phyloP scores from a whole-genome alignment of 92 coral and sea anemone species.

The Scolanthus callimorphus region DNA sequence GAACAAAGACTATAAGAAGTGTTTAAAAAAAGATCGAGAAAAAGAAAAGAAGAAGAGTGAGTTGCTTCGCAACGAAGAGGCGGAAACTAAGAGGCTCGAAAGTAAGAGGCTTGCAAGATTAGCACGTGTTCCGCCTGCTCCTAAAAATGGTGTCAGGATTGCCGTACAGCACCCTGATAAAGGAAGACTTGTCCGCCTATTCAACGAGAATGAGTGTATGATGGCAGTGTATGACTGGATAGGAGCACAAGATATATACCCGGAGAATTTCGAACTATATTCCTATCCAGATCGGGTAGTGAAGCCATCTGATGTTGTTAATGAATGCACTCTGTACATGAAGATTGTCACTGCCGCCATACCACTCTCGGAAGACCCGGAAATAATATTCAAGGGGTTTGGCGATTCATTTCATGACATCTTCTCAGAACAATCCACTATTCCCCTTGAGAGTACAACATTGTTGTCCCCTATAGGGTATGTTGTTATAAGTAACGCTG shows the following conservation, averaged over 20 bases:
- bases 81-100: constrained; percentile 12
- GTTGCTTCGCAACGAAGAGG: constrained; percentile 18
- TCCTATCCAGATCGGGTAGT: constrained; percentile 9
- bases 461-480: too few relatives aligned
- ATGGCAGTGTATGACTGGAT: constrained; percentile 36
- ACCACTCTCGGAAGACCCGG: constrained; percentile 8
- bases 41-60: not conserved
- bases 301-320: constrained; percentile 23
- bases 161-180: constrained; percentile 25
- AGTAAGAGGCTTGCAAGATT: constrained; percentile 7
- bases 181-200: constrained; percentile 32
- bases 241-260: constrained; percentile 23
- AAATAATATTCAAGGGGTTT: constrained; percentile 29
- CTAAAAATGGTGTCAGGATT: constrained; percentile 18
- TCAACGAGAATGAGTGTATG: constrained; percentile 12
- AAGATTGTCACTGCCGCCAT: constrained; percentile 8
- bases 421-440: too few relatives aligned
- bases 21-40: constrained; percentile 13
- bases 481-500: too few relatives aligned
- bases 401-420: too few relatives aligned
- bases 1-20: constrained; percentile 5
- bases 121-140: constrained; percentile 30
- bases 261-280: constrained; percentile 28
- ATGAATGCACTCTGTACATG: constrained; percentile 15
- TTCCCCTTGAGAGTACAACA: too few relatives aligned